Evolutionary conservation across 2,888 invertebrate genomes (phyloP), one percentile per base, ranked within the genome.

Genomic region (Idaea biselata): DNA sequence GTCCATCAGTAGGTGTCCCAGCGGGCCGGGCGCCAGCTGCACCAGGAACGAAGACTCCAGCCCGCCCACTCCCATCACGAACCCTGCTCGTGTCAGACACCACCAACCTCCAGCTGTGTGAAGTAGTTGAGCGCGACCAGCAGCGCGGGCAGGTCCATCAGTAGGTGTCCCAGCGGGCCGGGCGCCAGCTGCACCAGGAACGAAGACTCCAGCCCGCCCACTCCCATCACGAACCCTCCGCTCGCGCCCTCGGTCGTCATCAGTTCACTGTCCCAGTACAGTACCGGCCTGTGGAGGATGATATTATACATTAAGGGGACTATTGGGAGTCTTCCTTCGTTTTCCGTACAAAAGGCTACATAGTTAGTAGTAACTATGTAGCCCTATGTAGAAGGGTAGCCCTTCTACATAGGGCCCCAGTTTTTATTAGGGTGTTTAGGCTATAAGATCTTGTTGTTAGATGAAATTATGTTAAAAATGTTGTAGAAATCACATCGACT

Each of bases 71-170:
- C 97, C 97, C 63, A 96, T 93, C 71, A 97, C 94, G 80, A 95
- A 95, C 58, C 95, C 95, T 63, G 25, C 25, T 5, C 25, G 25
- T 25, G 25, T 25, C 25, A 25, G 25, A 25, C 25, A 1, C 25
- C 5, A 25, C 25, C 25, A 81, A 96, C 97, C 93, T 98, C 97
- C 0, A 96, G 92, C 86, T 97, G 97, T 7, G 95, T 96, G 74
- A 98, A 94, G 89, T 98, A 98, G 88, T 97, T 97, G 69, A 97
- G 91, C 69, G 96, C 96, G 33, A 98, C 95, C 73, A 95, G 87
- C 32, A 98, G 88, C 60, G 97, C 95, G 11, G 97, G 95, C 54
- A 96, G 84, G 78, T 96, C 95, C 86, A 80, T 94, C 86, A 75
- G 69, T 59, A 88, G 86, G 80, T 94, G 95, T 18, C 95, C 94